A percentile compares a stretch with the other conserved stretches of the same genome.
These are phyloP conservation scores for Salpingus planirostris DNA, from an alignment of 2,888 invertebrate species.

Conservation along the genomic window DNA sequence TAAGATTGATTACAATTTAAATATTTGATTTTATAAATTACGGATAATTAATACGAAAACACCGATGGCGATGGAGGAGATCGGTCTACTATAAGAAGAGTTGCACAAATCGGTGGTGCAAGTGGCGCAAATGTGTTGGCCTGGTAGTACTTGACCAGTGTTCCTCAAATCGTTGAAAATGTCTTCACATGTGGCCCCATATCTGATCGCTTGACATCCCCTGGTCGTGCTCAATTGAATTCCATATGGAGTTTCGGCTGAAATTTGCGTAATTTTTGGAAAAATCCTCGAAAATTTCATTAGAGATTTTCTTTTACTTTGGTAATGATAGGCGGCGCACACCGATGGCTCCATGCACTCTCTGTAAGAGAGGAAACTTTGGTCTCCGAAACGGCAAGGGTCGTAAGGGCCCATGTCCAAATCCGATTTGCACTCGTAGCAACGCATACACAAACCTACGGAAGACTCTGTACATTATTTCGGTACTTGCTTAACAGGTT, in stretches of 20 bases:
- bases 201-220: constrained; percentile 29
- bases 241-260: constrained; percentile 3
- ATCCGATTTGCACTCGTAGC: constrained; percentile 28
- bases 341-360: constrained; percentile 30
- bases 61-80: no score
- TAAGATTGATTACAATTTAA: no score
- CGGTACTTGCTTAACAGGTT: no score
- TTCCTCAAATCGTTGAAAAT: constrained; percentile 28
- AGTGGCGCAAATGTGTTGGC: constrained; percentile 30
- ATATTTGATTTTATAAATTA: no score
- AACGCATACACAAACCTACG: constrained; percentile 22
- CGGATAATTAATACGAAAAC: no score
- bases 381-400: constrained; percentile 26
- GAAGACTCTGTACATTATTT: no score
- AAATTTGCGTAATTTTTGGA: no score
- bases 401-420: constrained; percentile 22
- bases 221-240: constrained; percentile 20
- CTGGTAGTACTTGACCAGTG: constrained; percentile 24
- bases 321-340: constrained; percentile 28
- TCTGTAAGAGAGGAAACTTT: constrained; percentile 21
- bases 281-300: no score
- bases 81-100: no score
- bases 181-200: constrained; percentile 30
- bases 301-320: no score
- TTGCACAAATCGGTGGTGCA: constrained; percentile 31